phyloP scores from a whole-genome alignment of 1,140 invertebrate genomes.

The Anadara kagoshimensis region DNA sequence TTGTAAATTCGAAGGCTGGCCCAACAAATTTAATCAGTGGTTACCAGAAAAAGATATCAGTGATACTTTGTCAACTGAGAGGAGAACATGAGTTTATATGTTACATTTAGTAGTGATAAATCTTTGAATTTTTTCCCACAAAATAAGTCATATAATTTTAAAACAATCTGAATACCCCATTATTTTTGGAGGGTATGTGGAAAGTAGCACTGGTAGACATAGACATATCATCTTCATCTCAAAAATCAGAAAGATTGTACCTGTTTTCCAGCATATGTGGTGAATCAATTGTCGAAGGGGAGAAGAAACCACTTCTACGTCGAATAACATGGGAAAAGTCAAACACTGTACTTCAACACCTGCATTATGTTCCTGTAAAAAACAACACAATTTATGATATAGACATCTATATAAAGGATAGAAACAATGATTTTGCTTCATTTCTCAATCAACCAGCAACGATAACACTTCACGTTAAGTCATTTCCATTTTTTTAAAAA shows the following conservation, averaged over 20 bases:
- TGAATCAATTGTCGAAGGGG: slow-evolving; percentile 36
- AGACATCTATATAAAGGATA: slow-evolving; percentile 43
- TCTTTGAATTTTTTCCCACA: slow-evolving; percentile 21
- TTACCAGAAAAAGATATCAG: slow-evolving; percentile 10
- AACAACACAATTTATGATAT: slow-evolving; percentile 25
- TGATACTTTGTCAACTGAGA: background rate
- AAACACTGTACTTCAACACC: slow-evolving; percentile 33
- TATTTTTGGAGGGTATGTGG: slow-evolving; percentile 31
- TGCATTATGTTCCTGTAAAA: slow-evolving; percentile 37
- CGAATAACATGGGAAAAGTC: slow-evolving; percentile 14
- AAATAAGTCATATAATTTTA: slow-evolving; percentile 22
- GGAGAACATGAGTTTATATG: slow-evolving; percentile 22
- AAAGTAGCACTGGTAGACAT: slow-evolving; percentile 29
- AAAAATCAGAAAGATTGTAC: slow-evolving; percentile 11
- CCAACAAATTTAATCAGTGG: slow-evolving; percentile 36
- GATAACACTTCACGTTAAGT: slow-evolving; percentile 44
- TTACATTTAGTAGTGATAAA: slow-evolving; percentile 22
- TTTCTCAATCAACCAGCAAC: slow-evolving; percentile 33
- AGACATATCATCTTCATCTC: slow-evolving; percentile 3
- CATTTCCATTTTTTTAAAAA: slow-evolving; percentile 42
- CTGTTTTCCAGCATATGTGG: slow-evolving; percentile 31
- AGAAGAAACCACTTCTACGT: slow-evolving; percentile 18
- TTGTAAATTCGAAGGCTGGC: slow-evolving; percentile 35
- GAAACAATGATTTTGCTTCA: slow-evolving; percentile 30
- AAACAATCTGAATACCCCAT: slow-evolving; percentile 20